Evolutionary conservation across 2,888 invertebrate genomes (phyloP).

Genomic region (Drosophila emarginata): DNA sequence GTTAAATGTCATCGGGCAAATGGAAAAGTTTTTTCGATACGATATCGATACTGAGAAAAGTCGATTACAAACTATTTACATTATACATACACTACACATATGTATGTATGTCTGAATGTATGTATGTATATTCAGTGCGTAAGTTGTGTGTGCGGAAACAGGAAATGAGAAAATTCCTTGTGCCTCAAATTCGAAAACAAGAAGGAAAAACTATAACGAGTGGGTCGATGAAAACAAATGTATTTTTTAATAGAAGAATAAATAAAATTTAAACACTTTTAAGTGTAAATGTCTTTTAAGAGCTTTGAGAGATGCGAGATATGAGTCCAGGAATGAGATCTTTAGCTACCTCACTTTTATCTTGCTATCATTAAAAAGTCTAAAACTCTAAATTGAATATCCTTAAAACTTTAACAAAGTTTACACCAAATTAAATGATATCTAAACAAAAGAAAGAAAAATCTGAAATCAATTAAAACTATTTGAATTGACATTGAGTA

Average conservation of each 20-base stretch:
- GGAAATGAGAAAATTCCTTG: conserved; percentile 78
- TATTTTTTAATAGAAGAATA: neutral
- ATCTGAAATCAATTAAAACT: too few relatives aligned
- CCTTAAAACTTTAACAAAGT: too few relatives aligned
- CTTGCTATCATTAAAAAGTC: too few relatives aligned
- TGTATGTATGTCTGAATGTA: conserved; percentile 11
- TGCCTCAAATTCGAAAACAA: conserved; percentile 32
- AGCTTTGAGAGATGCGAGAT: neutral
- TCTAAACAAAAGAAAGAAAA: too few relatives aligned
- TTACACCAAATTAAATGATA: too few relatives aligned
- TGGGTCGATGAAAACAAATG: conserved; percentile 23
- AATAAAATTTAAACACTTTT: neutral
- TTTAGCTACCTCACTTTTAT: too few relatives aligned
- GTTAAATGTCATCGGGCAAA: conserved; percentile 78
- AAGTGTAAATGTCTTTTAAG: neutral
- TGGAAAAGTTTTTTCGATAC: conserved; percentile 73
- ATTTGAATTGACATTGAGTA: too few relatives aligned
- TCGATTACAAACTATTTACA: conserved; percentile 46
- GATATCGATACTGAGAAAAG: conserved; percentile 29
- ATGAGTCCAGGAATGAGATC: too few relatives aligned
- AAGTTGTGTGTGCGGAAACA: conserved; percentile 64
- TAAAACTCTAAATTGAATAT: too few relatives aligned
- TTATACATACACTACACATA: conserved; percentile 7
- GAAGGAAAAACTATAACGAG: conserved; percentile 29
- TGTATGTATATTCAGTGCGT: conserved; percentile 54